Percentiles rank a stretch among this genome's conserved stretches.
These are phyloP conservation scores for Delichon dasypus DNA, from an alignment of 2,797 vertebrate species.

Conservation along the genomic window DNA sequence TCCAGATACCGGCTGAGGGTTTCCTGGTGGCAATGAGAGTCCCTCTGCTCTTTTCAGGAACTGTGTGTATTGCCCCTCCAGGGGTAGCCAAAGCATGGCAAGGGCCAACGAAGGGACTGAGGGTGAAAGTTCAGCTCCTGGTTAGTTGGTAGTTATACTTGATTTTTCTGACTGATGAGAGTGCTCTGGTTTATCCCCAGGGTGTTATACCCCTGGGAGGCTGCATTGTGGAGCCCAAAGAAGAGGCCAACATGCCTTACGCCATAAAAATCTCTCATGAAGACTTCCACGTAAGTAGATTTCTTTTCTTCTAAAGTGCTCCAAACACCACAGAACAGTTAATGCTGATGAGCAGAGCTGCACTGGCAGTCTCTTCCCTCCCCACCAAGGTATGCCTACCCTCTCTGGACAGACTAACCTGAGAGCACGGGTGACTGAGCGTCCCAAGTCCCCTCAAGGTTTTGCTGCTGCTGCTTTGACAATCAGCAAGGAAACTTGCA, in stretches of 20 bases:
- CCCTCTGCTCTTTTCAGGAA: not conserved
- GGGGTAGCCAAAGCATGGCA: not conserved
- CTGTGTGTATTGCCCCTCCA: not conserved
- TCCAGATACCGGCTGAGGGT: not conserved
- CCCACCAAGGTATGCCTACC: not conserved
- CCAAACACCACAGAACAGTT: not conserved
- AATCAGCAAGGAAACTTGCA: not conserved
- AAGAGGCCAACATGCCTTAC: slow-evolving; percentile 92
- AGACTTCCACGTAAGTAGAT: slow-evolving; percentile 88
- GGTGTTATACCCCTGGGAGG: slow-evolving; percentile 94
- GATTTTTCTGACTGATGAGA: not conserved
- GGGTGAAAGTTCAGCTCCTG: not conserved
- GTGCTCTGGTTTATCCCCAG: slow-evolving; percentile 71
- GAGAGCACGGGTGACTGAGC: not conserved
- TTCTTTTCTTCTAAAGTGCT: not conserved
- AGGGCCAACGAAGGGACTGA: not conserved
- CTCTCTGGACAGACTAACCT: not conserved
- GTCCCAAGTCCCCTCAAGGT: not conserved
- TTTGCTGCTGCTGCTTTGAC: not conserved
- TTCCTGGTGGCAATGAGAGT: not conserved
- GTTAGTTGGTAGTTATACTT: not conserved
- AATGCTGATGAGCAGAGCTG: not conserved
- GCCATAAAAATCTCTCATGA: slow-evolving; percentile 91
- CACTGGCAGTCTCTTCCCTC: not conserved
- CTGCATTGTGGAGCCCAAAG: slow-evolving; percentile 87